Evolutionary conservation across 2,888 invertebrate species (phyloP).

Genomic region (Lithophane semibrunnea): DNA sequence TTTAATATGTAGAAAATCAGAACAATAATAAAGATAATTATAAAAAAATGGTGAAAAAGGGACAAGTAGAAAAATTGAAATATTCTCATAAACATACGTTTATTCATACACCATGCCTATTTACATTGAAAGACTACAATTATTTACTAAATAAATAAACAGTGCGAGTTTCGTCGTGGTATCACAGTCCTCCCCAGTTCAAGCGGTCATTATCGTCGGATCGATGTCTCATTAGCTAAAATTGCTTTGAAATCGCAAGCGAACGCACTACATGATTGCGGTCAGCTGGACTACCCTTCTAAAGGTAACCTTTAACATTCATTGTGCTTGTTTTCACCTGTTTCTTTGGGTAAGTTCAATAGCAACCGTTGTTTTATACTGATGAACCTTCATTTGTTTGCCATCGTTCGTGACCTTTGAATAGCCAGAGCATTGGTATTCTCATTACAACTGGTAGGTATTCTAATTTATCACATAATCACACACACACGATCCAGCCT

Average conservation of each 20-base stretch:
- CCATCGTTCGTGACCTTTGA: not conserved
- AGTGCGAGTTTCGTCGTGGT: constrained; percentile 82
- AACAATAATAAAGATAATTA: not conserved
- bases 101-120: constrained; percentile 81
- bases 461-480: not conserved
- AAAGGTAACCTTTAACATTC: constrained; percentile 47
- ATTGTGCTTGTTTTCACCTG: constrained; percentile 19
- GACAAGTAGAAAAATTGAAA: not conserved
- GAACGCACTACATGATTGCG: constrained; percentile 61
- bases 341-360: not conserved
- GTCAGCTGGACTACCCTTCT: constrained; percentile 36
- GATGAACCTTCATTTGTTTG: not conserved
- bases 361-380: not conserved
- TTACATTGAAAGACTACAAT: constrained; percentile 81
- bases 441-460: not conserved
- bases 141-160: constrained; percentile 78
- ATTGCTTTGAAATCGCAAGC: constrained; percentile 62
- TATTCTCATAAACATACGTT: constrained; percentile 72
- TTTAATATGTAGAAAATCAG: too few species aligned
- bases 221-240: constrained; percentile 54
- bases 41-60: too few species aligned
- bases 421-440: not conserved
- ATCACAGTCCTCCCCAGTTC: constrained; percentile 82
- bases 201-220: constrained; percentile 56
- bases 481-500: not conserved